Evolutionary conservation across 2,888 invertebrate species (phyloP).

Genomic region (Nemapogon koenigi): DNA sequence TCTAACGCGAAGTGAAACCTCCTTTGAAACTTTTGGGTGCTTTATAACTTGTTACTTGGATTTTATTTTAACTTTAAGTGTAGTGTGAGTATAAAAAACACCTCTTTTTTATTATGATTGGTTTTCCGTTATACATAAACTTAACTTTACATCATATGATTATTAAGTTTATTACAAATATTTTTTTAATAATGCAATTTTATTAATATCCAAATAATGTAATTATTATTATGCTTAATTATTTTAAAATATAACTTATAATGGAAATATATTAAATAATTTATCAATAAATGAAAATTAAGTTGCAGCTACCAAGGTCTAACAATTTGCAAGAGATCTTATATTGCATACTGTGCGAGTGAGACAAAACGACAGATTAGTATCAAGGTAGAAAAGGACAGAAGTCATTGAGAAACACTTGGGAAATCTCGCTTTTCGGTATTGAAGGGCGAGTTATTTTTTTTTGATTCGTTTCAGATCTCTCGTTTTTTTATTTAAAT

Average conservation of each 20-base stretch:
- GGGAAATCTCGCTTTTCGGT: constrained; percentile 55
- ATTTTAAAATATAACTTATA: neutral
- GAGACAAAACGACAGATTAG: constrained; percentile 33
- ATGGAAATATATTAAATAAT: neutral
- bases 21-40: neutral
- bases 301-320: constrained; percentile 63
- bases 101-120: neutral
- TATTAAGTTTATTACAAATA: neutral
- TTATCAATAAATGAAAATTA: constrained; percentile 17
- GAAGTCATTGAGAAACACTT: constrained; percentile 53
- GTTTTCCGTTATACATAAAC: neutral
- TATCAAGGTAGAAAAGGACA: constrained; percentile 49
- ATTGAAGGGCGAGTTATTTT: constrained; percentile 38
- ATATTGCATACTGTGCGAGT: constrained; percentile 55
- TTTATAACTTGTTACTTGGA: neutral
- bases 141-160: neutral
- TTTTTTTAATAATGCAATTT: neutral
- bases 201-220: neutral
- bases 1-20: no score
- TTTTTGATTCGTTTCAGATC: constrained; percentile 4
- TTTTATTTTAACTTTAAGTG: neutral
- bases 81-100: neutral
- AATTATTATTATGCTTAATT: neutral
- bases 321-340: constrained; percentile 55
- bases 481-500: neutral